Evolutionary conservation across 1,140 invertebrate species (phyloP), one percentile per base, ranked within the genome.

Genomic region (Hylyphantes graminicola): DNA sequence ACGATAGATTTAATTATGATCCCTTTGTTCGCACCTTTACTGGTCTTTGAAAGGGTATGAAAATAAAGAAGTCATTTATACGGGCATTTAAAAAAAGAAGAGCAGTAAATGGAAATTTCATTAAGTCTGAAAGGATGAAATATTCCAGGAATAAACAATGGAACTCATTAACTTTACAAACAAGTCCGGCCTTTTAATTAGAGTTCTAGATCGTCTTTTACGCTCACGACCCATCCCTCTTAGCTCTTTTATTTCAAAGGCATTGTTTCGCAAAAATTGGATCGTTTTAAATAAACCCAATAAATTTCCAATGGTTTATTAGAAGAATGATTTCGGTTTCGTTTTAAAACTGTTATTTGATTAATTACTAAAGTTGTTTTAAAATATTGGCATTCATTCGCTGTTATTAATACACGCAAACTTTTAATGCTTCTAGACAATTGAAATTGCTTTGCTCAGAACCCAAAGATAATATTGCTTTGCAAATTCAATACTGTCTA

Each of bases 61-160:
- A 61, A 12, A 74, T 55, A 74, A 74, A 35, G 72, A 57, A 74
- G n/a, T 74, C 72, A 57, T 74, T 74, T 74, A 74, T 74, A 70
- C 21, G n/a, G 10, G 17, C 54, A 74, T 74, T 13, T 53, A 74
- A 74, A 35, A 35, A 35, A 35, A n/a, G n/a, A 74, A 59, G 72
- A 74, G 57, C 7, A 55, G 72, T 17, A 70, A 70, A 70, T 70
- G 50, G 54, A 74, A 55, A 57, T 74, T 74, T 74, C 72, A 74
- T 74, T 57, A 74, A 74, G 53, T 74, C 55, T 35, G 35, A 51
- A 12, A 4, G 9, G 11, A 55, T 57, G 72, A 74, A 74, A 74
- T 74, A 74, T 74, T 74, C 57, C 35, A 74, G 72, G 72, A 57
- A 59, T 74, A 74, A 74, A 74, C 72, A 74, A 74, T 74, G 57